phyloP scores from a whole-genome alignment of 2,113 vertebrate genomes.

The Chloroceryle aenea region DNA sequence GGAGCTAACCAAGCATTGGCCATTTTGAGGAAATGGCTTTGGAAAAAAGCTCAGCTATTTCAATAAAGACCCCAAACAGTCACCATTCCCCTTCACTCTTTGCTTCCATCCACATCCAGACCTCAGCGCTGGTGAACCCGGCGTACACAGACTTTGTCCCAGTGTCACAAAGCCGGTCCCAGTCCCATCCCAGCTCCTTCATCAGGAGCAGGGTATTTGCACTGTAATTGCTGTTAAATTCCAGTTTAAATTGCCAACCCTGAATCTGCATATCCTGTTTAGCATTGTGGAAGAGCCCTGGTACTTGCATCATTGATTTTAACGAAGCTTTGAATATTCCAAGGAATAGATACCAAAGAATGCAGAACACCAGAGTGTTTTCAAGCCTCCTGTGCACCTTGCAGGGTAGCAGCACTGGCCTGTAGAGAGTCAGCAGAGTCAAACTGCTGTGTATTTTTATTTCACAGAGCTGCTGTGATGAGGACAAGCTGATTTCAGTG shows the following conservation, averaged over 20 bases:
- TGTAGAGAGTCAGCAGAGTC: not conserved
- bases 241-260: not conserved
- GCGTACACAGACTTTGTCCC: not conserved
- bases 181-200: not conserved
- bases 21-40: not conserved
- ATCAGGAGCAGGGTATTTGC: not conserved
- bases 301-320: not conserved
- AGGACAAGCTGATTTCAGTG: not conserved
- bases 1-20: accelerated
- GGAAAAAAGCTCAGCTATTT: not conserved
- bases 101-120: not conserved
- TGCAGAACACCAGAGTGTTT: not conserved
- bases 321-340: not conserved
- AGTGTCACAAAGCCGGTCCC: not conserved
- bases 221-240: not conserved
- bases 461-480: not conserved
- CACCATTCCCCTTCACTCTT: not conserved
- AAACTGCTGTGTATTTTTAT: not conserved
- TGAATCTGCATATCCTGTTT: not conserved
- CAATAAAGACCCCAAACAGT: not conserved
- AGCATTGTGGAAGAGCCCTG: not conserved
- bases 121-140: accelerated
- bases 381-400: not conserved
- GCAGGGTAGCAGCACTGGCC: not conserved
- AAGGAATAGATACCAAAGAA: not conserved